These are phyloP conservation scores for Clupea harengus DNA, from an alignment of 2,113 vertebrate genomes.

Conservation along the genomic window DNA sequence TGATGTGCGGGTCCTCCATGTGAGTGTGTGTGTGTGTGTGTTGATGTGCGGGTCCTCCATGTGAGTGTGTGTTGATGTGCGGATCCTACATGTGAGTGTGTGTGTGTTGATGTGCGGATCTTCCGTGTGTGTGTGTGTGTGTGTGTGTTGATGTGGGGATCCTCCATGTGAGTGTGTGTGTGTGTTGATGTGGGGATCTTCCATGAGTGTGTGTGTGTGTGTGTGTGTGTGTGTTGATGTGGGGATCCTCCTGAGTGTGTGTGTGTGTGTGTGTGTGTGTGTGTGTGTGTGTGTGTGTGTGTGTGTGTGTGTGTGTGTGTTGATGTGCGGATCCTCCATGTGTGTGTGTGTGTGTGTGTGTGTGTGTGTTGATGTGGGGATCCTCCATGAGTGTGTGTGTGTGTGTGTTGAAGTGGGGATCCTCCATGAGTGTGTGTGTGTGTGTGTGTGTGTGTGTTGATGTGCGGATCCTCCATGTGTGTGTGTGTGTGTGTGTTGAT, in stretches of 20 bases:
- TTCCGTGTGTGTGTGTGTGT: neutral
- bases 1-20: neutral
- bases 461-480: neutral
- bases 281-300: neutral
- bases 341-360: neutral
- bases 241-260: neutral
- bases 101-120: neutral
- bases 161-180: too few species aligned
- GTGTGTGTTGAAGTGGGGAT: neutral
- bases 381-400: neutral
- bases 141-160: neutral
- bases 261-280: constrained; percentile 1
- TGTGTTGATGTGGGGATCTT: neutral
- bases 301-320: neutral
- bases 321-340: too few species aligned
- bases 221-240: neutral
- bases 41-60: neutral
- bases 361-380: neutral
- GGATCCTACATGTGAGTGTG: neutral
- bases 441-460: constrained; percentile 1
- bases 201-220: neutral
- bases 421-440: neutral
- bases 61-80: neutral
- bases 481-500: neutral
- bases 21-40: neutral